These are phyloP conservation scores for Odontomachus brunneus DNA, from an alignment of 1,140 invertebrate genomes.

Conservation along the genomic window DNA sequence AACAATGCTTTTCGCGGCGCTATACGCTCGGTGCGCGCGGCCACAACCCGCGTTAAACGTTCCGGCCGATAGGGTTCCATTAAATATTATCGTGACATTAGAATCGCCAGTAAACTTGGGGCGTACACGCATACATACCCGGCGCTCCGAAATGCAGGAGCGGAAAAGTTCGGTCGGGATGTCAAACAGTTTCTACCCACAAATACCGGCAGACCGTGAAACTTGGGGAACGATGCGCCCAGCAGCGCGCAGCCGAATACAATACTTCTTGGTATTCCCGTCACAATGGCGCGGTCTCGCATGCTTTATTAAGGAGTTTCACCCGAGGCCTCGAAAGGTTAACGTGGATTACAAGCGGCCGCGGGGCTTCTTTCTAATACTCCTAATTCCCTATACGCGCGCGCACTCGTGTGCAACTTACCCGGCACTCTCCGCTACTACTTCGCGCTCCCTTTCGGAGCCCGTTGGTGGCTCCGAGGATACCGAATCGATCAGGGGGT, in stretches of 20 bases:
- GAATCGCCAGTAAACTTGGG: constrained; percentile 29
- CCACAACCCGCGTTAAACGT: constrained; percentile 9
- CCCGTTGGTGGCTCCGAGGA: constrained; percentile 37
- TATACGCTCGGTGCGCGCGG: constrained; percentile 4
- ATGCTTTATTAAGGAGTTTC: constrained; percentile 54
- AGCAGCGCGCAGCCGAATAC: background rate
- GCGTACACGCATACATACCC: background rate
- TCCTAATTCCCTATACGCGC: constrained; percentile 44
- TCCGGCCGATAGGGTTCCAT: constrained; percentile 23
- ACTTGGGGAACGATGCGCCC: constrained; percentile 27
- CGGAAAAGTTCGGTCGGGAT: constrained; percentile 44
- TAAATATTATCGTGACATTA: constrained; percentile 44
- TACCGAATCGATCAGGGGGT: constrained; percentile 64
- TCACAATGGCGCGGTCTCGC: background rate
- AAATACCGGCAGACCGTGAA: constrained; percentile 46
- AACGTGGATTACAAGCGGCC: constrained; percentile 60
- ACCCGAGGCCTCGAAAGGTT: constrained; percentile 44
- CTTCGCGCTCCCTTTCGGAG: constrained; percentile 7
- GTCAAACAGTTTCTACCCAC: constrained; percentile 48
- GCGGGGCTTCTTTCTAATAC: constrained; percentile 44
- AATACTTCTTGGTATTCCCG: constrained; percentile 23
- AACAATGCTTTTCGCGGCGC: constrained; percentile 57
- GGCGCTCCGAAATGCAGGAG: background rate
- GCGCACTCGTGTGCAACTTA: constrained; percentile 28
- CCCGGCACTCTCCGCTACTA: constrained; percentile 33